phyloP scores from a whole-genome alignment of 2,113 vertebrate species.

The Leptodactylus fuscus region DNA sequence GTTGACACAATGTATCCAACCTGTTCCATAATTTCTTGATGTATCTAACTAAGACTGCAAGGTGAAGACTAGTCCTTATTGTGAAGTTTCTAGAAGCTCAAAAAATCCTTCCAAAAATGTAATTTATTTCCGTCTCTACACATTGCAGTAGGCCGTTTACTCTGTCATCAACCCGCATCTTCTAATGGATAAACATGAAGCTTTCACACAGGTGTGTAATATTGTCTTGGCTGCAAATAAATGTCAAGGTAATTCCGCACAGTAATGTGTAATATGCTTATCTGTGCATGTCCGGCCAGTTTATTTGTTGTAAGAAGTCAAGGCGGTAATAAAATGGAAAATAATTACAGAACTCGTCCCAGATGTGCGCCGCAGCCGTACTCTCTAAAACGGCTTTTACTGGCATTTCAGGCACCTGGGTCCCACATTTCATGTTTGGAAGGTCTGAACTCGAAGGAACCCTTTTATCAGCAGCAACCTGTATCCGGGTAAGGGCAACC shows the following conservation, averaged over 20 bases:
- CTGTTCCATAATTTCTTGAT: no score
- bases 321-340: constrained; percentile 18
- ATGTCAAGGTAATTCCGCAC: not conserved
- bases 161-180: not conserved
- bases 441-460: not conserved
- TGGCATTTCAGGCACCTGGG: constrained; percentile 20
- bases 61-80: no score
- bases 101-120: not conserved
- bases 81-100: no score
- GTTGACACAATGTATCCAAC: no score
- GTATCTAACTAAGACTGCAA: no score
- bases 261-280: constrained; percentile 15
- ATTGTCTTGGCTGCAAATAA: constrained; percentile 15
- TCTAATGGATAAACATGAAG: not conserved
- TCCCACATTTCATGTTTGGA: constrained; percentile 1
- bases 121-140: not conserved
- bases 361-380: not conserved
- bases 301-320: not conserved
- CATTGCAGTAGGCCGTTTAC: not conserved
- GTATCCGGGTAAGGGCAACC: not conserved
- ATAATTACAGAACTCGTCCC: constrained; percentile 7
- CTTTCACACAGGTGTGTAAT: constrained; percentile 9
- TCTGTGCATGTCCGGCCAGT: constrained; percentile 5
- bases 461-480: not conserved
- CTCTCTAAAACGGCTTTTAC: not conserved